Evolutionary conservation across 2,797 vertebrate genomes (phyloP), one percentile per base, ranked within the genome.

Genomic region (Fistularia tabacaria): DNA sequence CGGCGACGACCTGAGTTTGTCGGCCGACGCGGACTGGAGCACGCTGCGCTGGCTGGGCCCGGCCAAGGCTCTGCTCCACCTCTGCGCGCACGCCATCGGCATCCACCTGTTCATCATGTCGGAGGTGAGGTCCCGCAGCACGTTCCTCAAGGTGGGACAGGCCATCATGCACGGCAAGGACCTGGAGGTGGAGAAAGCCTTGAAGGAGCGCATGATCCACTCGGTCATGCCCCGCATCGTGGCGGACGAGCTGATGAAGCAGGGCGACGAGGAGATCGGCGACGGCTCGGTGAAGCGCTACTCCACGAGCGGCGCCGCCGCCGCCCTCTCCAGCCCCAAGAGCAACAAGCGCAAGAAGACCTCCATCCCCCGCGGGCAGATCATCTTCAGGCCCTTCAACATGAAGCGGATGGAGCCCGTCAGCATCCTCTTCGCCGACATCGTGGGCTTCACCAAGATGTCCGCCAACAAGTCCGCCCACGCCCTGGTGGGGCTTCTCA

Each of bases 151-250:
- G 74, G 95, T 99, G 67, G 97, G 97, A 40, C 96, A 99, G 66
- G 96, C 97, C 14, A 96, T 99, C 80, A 99, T 99, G 96, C 96
- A 99, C 0, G 97, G 97, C 25, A 99, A 99, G 80, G 97, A 99
- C 69, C 89, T 99, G 82, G 96, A 98, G 80, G 96, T 99, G 57
- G 97, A 99, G 85, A 99, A 99, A 84, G 97, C 96, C 40, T 88
- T 99, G 66, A 99, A 99, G 86, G 97, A 99, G 84, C 89, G 97
- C 52, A 99, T 99, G 97, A 99, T 99, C 84, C 97, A 99, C 80
- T 99, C 97, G 0, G 96, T 99, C 64, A 99, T 99, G 97, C 97
- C 97, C 13, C 89, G 93, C 77, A 83, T 94, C 14, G 97, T 99
- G 70, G 97, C 97, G 0, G 96, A 99, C 44, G 95, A 99, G 66